phyloP scores from a whole-genome alignment of 2,113 vertebrate genomes.

The Ceyx cyanopectus region DNA sequence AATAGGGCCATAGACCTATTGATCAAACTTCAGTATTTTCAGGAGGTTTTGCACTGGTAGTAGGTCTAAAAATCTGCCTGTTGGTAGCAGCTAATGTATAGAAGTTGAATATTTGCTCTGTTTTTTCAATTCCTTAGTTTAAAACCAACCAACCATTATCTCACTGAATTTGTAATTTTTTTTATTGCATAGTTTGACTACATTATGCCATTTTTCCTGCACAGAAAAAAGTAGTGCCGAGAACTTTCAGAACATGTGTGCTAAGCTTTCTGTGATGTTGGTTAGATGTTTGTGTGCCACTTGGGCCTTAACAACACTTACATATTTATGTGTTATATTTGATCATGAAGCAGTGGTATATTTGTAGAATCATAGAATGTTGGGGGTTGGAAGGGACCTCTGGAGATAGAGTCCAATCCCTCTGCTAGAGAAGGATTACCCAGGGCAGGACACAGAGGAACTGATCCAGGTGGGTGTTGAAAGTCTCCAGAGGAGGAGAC shows the following conservation, averaged over 20 bases:
- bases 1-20: not conserved
- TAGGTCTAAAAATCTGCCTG: not conserved
- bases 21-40: not conserved
- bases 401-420: too few species aligned
- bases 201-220: not conserved
- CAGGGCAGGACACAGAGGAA: too few species aligned
- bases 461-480: too few species aligned
- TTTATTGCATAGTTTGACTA: not conserved
- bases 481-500: too few species aligned
- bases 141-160: not conserved
- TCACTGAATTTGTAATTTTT: not conserved
- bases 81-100: not conserved
- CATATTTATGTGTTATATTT: slow-evolving; percentile 17
- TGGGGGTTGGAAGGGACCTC: too few species aligned
- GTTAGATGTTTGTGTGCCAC: not conserved
- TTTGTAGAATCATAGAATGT: too few species aligned
- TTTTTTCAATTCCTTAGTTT: not conserved
- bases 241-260: not conserved
- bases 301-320: not conserved
- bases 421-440: too few species aligned
- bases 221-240: not conserved
- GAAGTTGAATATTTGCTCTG: not conserved
- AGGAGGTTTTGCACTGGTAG: not conserved
- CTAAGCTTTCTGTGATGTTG: not conserved
- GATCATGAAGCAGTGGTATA: not conserved